Base-by-base conservation (phyloP, 2,888 invertebrate species). In the Papilio elwesi region DNA sequence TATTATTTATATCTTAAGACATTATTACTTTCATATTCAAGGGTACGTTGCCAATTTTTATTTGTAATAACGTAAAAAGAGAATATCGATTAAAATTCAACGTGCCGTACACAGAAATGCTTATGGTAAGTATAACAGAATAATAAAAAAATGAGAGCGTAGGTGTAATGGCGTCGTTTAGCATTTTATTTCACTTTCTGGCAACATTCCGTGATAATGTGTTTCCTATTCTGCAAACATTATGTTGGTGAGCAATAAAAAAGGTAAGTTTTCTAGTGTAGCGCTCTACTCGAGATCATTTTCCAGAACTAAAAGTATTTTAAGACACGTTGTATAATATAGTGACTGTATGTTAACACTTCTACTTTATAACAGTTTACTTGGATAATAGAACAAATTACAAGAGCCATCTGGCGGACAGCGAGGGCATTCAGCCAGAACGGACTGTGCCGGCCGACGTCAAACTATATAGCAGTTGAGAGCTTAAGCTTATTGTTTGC, bases 401-500 rank as follows among this genome's bases (percentile, higher is more conserved):
- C 43, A 52, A 73, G 53, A 73, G 55, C 72, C 66, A 69, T 70
- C 73, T 73, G 69, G 65, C 73, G 43, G 26, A 36, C 13, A 12
- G 64, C 51, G 51, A 69, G 69, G 73, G 73, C 73, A 73, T 69
- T 70, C 59, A 52, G 73, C 69, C 73, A 73, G 73, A 47, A 66
- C 52, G 49, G 68, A 64, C 59, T 16, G n/a, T 15, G 57, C 65
- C 52, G 51, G 64, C 38, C 59, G 67, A 51, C 63, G 48, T 70
- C 57, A 47, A 51, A 70, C 66, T 59, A 66, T 36, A 73, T 48
- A 69, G 49, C 66, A 26, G 73, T 66, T 73, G 73, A 73, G 73
- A 76, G 77, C 78, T 79, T 78, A 75, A 76, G 75, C 74, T 78
- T 77, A 79, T 79, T 77, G 78, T 77, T 75, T 76, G 76, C 76